phyloP scores from a whole-genome alignment of 1,140 invertebrate species.

The Drepana arcuata region DNA sequence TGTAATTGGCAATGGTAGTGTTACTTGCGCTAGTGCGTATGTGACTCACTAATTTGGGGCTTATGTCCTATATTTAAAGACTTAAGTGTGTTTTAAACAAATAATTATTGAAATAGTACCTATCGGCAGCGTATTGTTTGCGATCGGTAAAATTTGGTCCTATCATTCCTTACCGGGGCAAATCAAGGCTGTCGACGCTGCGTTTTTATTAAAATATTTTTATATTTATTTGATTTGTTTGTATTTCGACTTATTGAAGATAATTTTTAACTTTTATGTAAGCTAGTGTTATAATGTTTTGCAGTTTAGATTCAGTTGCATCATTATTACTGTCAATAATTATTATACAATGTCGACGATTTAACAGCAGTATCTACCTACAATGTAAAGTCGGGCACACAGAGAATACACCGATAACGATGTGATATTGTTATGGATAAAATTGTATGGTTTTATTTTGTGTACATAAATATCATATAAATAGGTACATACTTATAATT shows the following conservation, averaged over 20 bases:
- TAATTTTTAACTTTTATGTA: constrained; percentile 6
- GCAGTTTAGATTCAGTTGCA: constrained; percentile 1
- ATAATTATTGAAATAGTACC: constrained; percentile 24
- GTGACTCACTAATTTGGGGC: no score
- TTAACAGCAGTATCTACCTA: no score
- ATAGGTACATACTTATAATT: no score
- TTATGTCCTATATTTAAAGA: no score
- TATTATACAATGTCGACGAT: no score
- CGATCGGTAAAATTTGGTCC: constrained; percentile 69
- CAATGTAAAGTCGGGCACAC: constrained; percentile 47
- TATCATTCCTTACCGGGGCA: constrained; percentile 70
- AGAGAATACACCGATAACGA: constrained; percentile 50
- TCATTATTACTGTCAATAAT: no score
- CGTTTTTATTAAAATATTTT: constrained; percentile 48
- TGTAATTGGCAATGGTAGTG: no score
- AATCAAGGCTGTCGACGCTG: constrained; percentile 23
- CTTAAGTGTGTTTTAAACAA: constrained; percentile 49
- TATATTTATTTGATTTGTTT: constrained; percentile 32
- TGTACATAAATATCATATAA: constrained; percentile 54
- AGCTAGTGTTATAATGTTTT: constrained; percentile 7
- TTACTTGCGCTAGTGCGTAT: no score
- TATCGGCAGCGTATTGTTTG: constrained; percentile 32
- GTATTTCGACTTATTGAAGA: constrained; percentile 11
- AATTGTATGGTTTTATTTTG: constrained; percentile 62
- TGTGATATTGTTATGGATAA: constrained; percentile 66